phyloP scores from a whole-genome alignment of 2,888 invertebrate species.

The Margaritifera margaritifera region DNA sequence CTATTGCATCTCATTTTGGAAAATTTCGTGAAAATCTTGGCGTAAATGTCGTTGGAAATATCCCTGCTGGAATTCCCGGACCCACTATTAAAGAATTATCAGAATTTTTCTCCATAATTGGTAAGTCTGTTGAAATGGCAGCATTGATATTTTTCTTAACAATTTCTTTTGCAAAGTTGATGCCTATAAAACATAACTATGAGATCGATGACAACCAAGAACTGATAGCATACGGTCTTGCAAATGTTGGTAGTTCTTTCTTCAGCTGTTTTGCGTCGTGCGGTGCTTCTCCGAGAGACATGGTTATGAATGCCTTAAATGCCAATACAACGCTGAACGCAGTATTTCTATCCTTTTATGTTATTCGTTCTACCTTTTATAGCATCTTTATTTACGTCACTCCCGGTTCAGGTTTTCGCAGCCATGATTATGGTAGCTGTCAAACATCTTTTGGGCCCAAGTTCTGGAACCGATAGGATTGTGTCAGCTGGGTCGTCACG shows the following conservation, averaged over 20 bases:
- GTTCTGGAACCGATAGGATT: slow-evolving; percentile 83
- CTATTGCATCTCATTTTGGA: slow-evolving; percentile 54
- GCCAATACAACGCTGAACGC: slow-evolving; percentile 57
- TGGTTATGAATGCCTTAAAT: slow-evolving; percentile 62
- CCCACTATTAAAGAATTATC: slow-evolving; percentile 43
- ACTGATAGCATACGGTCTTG: slow-evolving; percentile 70
- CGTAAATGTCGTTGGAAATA: slow-evolving; percentile 49
- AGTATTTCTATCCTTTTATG: slow-evolving; percentile 56
- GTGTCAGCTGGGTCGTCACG: slow-evolving; percentile 72
- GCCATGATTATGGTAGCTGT: slow-evolving; percentile 73
- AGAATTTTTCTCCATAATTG: slow-evolving; percentile 20
- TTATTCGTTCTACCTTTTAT: slow-evolving; percentile 61
- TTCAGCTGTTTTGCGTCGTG: slow-evolving; percentile 72
- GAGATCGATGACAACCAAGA: slow-evolving; percentile 70
- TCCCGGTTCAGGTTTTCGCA: slow-evolving; percentile 70
- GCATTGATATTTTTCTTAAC: slow-evolving; percentile 58
- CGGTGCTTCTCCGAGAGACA: slow-evolving; percentile 63
- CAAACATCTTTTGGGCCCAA: slow-evolving; percentile 77
- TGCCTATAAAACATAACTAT: slow-evolving; percentile 68
- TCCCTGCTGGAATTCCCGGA: slow-evolving; percentile 58
- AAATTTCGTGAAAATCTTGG: slow-evolving; percentile 36
- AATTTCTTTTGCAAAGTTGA: slow-evolving; percentile 68
- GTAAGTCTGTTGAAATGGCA: slow-evolving; percentile 48
- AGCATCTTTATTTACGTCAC: slow-evolving; percentile 60
- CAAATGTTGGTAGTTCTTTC: slow-evolving; percentile 67